Conservation (phyloP, 2,797 vertebrate species). For the Onychomys leucogaster region DNA sequence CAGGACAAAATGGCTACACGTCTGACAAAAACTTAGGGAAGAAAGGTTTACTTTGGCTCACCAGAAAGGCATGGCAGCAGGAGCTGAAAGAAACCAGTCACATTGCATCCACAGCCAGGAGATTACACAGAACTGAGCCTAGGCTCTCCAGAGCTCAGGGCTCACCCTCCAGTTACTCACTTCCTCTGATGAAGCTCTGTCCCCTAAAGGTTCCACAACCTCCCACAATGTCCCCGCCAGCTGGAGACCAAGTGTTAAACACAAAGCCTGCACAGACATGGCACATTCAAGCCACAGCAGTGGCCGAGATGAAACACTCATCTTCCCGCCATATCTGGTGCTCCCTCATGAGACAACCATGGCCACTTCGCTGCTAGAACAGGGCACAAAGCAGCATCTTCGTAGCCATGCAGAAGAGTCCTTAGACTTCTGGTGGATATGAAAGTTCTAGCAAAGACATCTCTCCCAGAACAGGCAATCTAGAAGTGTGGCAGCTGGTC, state of each 20-base stretch:
- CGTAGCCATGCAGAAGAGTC: not conserved
- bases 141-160: not conserved
- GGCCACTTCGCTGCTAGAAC: not conserved
- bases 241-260: not conserved
- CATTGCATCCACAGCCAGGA: not conserved
- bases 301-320: not conserved
- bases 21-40: not conserved
- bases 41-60: not conserved
- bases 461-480: not conserved
- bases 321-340: not conserved
- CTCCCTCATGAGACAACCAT: not conserved
- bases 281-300: not conserved
- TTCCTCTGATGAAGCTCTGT: not conserved
- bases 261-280: not conserved
- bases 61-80: not conserved
- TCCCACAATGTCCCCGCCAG: not conserved
- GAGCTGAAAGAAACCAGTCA: not conserved
- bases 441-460: not conserved
- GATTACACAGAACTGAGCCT: not conserved
- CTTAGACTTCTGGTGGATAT: not conserved
- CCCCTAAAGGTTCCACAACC: not conserved
- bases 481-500: not conserved
- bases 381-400: not conserved
- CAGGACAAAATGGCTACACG: not conserved
- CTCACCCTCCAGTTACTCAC: not conserved